phyloP scores from a whole-genome alignment of 2,888 invertebrate species.

The Tholera decimalis region DNA sequence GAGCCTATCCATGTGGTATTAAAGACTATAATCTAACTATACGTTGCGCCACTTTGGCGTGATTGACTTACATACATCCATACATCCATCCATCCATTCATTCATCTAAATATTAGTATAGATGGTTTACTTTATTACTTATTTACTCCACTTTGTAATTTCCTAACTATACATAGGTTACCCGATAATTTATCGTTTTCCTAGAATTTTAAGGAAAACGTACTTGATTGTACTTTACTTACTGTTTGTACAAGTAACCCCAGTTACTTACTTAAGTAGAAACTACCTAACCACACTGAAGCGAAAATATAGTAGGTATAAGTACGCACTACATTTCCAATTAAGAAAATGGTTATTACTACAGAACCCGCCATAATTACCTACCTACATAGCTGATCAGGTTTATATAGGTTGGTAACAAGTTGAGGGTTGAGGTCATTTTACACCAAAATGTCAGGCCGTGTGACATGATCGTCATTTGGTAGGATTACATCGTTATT shows the following conservation, averaged over 20 bases:
- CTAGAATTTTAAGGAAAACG: too few species aligned
- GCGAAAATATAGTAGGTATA: constrained; percentile 15
- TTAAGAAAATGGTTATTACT: constrained; percentile 63
- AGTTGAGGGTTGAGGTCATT: constrained; percentile 12
- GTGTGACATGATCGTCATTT: constrained; percentile 10
- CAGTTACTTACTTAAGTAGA: too few species aligned
- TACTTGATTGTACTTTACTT: too few species aligned
- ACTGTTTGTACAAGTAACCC: neutral
- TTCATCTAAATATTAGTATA: too few species aligned
- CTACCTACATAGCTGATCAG: constrained; percentile 12
- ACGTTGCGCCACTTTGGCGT: neutral
- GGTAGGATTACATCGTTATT: constrained; percentile 23
- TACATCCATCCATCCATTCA: neutral
- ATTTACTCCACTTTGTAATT: constrained; percentile 6
- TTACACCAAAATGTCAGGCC: constrained; percentile 38
- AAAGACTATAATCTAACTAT: neutral
- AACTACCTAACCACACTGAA: too few species aligned
- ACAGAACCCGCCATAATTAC: constrained; percentile 21
- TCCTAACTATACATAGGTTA: too few species aligned
- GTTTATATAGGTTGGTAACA: constrained; percentile 13
- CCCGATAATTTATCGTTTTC: too few species aligned
- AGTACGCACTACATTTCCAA: constrained; percentile 50
- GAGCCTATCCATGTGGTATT: too few species aligned
- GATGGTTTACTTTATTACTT: constrained; percentile 20
- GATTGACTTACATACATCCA: neutral